phyloP scores from a whole-genome alignment of 2,888 invertebrate genomes.

The Cosmorhoe ocellata region DNA sequence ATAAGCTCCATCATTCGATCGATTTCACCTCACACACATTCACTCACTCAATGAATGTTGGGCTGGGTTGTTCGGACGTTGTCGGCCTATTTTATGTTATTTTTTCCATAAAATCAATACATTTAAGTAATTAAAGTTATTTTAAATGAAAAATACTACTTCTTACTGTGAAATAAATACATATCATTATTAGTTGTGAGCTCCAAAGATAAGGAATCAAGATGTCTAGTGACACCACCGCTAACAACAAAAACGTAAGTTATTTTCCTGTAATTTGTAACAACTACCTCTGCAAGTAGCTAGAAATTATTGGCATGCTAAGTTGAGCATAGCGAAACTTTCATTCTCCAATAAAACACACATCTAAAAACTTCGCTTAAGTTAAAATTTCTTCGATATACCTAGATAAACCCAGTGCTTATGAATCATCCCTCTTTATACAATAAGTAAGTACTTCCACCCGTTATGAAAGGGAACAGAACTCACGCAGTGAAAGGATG shows the following conservation, averaged over 20 bases:
- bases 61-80: conserved; percentile 23
- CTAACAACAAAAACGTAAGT: conserved; percentile 81
- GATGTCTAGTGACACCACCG: conserved; percentile 84
- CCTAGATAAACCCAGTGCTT: neutral
- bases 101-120: conserved; percentile 11
- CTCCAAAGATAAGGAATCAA: conserved; percentile 30
- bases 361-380: neutral
- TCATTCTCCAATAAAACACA: too few species aligned
- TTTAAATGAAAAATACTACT: neutral
- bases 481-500: neutral
- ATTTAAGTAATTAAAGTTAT: neutral
- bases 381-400: conserved; percentile 14
- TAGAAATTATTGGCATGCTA: neutral
- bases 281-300: too few species aligned
- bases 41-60: conserved; percentile 17
- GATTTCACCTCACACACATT: neutral
- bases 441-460: neutral
- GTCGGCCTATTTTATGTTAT: conserved; percentile 30
- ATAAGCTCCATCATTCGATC: too few species aligned
- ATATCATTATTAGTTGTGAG: conserved; percentile 24
- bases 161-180: conserved; percentile 2
- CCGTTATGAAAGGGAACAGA: too few species aligned
- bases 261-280: neutral
- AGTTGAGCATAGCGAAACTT: too few species aligned
- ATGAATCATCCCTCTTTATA: conserved; percentile 16